phyloP scores from a whole-genome alignment of 2,113 vertebrate genomes.

The Microtus richardsoni region DNA sequence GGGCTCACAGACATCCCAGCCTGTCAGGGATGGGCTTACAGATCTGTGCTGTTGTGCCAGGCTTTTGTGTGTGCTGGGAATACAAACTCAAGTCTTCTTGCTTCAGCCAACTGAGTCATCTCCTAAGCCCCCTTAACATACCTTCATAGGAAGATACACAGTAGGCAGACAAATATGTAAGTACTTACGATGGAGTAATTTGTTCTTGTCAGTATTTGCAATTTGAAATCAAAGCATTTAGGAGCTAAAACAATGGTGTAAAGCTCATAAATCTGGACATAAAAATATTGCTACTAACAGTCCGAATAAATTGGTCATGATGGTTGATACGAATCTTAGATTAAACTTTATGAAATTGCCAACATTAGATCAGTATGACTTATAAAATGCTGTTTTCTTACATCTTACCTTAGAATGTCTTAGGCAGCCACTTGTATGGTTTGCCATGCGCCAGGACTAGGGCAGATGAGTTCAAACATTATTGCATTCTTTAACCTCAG shows the following conservation, averaged over 20 bases:
- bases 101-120: background rate
- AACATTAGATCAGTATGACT: background rate
- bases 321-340: background rate
- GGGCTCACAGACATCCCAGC: background rate
- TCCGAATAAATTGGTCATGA: background rate
- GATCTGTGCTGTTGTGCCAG: background rate
- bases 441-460: background rate
- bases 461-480: background rate
- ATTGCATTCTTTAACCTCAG: background rate
- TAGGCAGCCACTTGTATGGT: background rate
- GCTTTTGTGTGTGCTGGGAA: background rate
- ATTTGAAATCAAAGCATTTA: conserved; percentile 26
- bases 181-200: background rate
- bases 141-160: background rate
- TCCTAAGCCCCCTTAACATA: background rate
- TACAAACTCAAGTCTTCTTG: background rate
- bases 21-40: too few species aligned
- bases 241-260: background rate
- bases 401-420: background rate
- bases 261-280: background rate
- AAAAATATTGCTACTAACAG: background rate
- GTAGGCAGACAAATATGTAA: background rate
- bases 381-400: background rate
- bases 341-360: background rate
- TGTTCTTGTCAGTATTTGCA: background rate